A percentile compares a stretch with the other conserved stretches of the same genome.
Evolutionary conservation across 2,113 vertebrate genomes (phyloP).

Genomic region (Rallus limicola): DNA sequence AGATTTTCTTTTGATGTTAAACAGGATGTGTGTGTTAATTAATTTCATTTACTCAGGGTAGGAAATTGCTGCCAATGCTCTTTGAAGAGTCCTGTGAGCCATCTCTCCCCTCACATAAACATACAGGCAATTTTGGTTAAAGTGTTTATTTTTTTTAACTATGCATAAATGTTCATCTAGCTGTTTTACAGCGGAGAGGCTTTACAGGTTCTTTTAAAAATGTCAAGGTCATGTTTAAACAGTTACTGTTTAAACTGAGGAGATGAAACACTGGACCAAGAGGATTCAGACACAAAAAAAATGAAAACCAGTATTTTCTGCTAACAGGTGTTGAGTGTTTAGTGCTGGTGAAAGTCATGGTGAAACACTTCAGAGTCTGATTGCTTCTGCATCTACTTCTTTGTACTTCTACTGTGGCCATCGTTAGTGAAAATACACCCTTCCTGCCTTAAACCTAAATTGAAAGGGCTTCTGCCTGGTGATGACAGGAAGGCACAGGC

Average conservation of each 20-base stretch:
- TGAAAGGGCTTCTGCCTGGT: constrained; percentile 16
- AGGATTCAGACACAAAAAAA: not conserved
- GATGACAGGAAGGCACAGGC: not conserved
- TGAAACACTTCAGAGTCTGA: not conserved
- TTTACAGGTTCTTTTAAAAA: constrained; percentile 50
- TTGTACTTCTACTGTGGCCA: not conserved
- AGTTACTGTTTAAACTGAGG: constrained; percentile 15
- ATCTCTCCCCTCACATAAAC: constrained; percentile 34
- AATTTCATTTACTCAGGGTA: constrained; percentile 48
- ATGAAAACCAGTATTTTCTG: not conserved
- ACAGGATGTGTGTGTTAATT: constrained; percentile 60
- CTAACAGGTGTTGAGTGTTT: constrained; percentile 12
- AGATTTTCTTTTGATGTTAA: constrained; percentile 60
- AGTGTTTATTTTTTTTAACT: constrained; percentile 44
- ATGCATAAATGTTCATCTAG: constrained; percentile 50
- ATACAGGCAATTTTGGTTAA: constrained; percentile 57
- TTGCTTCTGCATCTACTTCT: not conserved
- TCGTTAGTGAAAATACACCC: constrained; percentile 28
- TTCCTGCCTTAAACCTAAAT: constrained; percentile 3
- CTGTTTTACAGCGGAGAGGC: not conserved
- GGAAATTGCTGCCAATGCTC: constrained; percentile 43
- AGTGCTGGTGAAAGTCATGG: not conserved
- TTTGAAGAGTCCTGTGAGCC: constrained; percentile 31
- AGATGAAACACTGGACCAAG: not conserved
- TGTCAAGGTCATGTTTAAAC: constrained; percentile 27